These are phyloP conservation scores for Falco cherrug DNA, from an alignment of 2,797 vertebrate species.

Conservation along the genomic window DNA sequence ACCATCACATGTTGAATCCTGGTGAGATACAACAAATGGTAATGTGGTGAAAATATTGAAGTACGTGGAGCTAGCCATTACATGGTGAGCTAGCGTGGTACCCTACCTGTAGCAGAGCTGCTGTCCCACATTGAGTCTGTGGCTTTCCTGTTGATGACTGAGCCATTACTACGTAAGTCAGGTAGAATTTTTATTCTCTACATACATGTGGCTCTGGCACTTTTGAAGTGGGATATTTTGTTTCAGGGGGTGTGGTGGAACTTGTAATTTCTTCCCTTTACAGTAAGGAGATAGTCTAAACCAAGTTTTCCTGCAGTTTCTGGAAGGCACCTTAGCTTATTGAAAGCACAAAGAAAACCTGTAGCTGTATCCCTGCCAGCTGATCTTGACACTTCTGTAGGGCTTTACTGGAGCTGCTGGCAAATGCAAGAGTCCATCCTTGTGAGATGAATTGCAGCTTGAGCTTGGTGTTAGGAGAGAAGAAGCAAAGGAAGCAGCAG, in stretches of 20 bases:
- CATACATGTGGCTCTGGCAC: fast-evolving
- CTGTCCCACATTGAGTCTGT: fast-evolving
- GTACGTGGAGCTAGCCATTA: background rate
- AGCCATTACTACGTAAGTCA: background rate
- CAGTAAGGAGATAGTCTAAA: background rate
- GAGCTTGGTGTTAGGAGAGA: background rate
- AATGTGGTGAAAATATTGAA: background rate
- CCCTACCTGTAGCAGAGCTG: background rate
- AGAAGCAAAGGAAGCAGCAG: background rate
- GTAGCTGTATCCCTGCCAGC: background rate
- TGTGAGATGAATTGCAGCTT: background rate
- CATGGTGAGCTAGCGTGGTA: background rate
- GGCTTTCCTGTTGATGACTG: background rate
- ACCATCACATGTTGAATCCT: background rate
- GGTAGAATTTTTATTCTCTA: background rate
- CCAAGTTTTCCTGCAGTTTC: background rate
- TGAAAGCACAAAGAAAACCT: background rate
- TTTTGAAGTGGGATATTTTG: background rate
- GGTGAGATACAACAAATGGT: background rate
- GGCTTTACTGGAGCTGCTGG: background rate
- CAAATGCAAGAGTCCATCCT: background rate
- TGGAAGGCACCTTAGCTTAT: background rate
- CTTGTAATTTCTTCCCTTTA: background rate
- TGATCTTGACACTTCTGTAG: background rate
- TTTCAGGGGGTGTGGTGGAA: background rate